These are phyloP conservation scores for Tetrao urogallus DNA, from an alignment of 2,113 vertebrate genomes.

Conservation along the genomic window DNA sequence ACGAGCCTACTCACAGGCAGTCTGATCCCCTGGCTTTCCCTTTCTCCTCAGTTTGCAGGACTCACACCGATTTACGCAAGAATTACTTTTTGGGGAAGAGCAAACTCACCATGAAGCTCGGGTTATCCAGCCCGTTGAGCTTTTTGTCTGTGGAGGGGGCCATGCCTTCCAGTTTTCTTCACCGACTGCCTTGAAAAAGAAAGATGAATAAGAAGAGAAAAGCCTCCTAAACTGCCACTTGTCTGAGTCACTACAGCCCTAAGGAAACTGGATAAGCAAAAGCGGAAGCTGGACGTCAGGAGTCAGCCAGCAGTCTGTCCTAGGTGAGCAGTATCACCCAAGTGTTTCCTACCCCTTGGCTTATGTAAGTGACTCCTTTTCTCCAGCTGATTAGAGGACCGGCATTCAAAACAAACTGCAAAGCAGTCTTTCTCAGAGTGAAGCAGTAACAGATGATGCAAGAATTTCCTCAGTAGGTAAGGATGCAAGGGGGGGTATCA, in stretches of 20 bases:
- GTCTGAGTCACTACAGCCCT: neutral
- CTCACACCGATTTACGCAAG: neutral
- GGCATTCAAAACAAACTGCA: conserved; percentile 1
- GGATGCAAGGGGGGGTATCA: neutral
- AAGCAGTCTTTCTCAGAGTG: conserved; percentile 12
- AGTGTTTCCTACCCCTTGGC: conserved; percentile 32
- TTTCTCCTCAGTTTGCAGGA: neutral
- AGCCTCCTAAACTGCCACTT: neutral
- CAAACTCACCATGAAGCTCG: conserved; percentile 67
- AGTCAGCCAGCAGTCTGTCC: neutral
- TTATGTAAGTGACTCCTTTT: conserved; percentile 53
- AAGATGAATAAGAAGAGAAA: neutral
- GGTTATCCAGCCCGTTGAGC: conserved; percentile 54
- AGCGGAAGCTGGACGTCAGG: neutral
- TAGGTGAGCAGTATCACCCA: conserved; percentile 35
- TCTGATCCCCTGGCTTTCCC: neutral
- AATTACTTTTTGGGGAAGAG: neutral
- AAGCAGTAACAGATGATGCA: conserved; percentile 6
- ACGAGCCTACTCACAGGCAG: neutral
- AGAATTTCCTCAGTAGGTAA: neutral
- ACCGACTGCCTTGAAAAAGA: conserved; percentile 16
- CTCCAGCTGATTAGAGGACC: conserved; percentile 19
- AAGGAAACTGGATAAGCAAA: neutral
- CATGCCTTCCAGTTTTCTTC: conserved; percentile 52
- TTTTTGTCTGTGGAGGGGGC: conserved; percentile 48